Conservation (phyloP, 2,888 invertebrate genomes). For the Apodemia arnacis region DNA sequence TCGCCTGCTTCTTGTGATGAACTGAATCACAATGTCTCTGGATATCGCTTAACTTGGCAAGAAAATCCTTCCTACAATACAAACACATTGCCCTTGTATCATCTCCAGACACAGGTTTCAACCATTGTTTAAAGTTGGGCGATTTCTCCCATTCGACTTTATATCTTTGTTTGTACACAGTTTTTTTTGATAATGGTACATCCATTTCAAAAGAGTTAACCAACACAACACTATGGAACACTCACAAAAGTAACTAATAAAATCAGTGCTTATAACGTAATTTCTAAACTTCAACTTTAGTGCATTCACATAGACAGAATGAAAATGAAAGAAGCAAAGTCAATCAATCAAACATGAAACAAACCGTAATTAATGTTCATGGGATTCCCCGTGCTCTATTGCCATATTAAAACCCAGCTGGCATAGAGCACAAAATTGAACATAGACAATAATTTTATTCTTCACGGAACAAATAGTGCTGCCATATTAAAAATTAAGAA, state of each 20-base stretch:
- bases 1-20: slow-evolving; percentile 16
- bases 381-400: neutral
- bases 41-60: slow-evolving; percentile 16
- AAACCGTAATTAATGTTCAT: slow-evolving; percentile 12
- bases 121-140: neutral
- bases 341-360: neutral
- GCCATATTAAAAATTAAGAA: slow-evolving; percentile 4
- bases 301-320: slow-evolving; percentile 5
- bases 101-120: slow-evolving; percentile 8
- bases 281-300: neutral
- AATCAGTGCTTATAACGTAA: neutral
- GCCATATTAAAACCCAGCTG: neutral
- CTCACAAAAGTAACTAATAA: slow-evolving; percentile 1
- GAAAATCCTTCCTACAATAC: slow-evolving; percentile 14
- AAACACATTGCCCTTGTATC: slow-evolving; percentile 11
- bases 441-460: slow-evolving; percentile 6
- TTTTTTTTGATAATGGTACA: neutral
- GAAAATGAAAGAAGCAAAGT: neutral
- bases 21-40: slow-evolving; percentile 14
- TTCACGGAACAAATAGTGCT: neutral
- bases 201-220: neutral
- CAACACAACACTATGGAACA: neutral
- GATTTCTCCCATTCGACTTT: neutral
- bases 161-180: slow-evolving; percentile 4
- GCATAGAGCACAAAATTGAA: slow-evolving; percentile 7